phyloP scores from a whole-genome alignment of 2,113 vertebrate species.

The Heterocephalus glaber region DNA sequence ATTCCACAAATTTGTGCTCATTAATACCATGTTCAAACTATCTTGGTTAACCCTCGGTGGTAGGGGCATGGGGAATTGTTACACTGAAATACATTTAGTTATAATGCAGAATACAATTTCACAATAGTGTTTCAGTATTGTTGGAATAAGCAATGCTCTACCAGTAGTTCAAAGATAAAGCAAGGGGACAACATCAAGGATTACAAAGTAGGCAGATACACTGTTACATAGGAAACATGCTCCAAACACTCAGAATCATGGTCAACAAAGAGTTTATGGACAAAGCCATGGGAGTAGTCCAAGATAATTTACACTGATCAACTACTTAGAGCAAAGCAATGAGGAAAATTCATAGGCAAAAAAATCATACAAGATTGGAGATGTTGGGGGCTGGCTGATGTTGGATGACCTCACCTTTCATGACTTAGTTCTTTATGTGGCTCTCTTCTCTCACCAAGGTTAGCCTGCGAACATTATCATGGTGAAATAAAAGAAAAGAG shows the following conservation, averaged over 20 bases:
- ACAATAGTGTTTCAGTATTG: background rate
- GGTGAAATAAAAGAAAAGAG: background rate
- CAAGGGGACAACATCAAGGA: background rate
- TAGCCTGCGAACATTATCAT: background rate
- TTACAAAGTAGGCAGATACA: background rate
- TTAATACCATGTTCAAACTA: background rate
- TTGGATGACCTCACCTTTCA: background rate
- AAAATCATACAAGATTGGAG: background rate
- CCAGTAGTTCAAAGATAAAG: background rate
- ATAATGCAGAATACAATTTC: constrained; percentile 43
- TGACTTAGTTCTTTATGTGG: background rate
- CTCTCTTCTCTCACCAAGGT: background rate
- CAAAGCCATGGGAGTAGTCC: background rate
- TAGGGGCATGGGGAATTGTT: background rate
- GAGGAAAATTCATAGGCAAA: background rate
- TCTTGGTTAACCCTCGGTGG: constrained; percentile 11
- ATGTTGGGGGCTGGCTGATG: background rate
- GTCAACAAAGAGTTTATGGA: background rate
- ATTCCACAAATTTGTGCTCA: background rate
- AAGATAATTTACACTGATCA: background rate
- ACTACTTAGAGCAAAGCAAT: background rate
- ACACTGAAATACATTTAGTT: constrained; percentile 18
- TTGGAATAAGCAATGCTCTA: background rate
- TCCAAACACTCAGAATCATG: background rate
- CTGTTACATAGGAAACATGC: background rate